Percentiles rank a stretch among this genome's conserved stretches.
Conservation (phyloP, 2,888 invertebrate genomes). For the Lepidocyrtinus sp. region DNA sequence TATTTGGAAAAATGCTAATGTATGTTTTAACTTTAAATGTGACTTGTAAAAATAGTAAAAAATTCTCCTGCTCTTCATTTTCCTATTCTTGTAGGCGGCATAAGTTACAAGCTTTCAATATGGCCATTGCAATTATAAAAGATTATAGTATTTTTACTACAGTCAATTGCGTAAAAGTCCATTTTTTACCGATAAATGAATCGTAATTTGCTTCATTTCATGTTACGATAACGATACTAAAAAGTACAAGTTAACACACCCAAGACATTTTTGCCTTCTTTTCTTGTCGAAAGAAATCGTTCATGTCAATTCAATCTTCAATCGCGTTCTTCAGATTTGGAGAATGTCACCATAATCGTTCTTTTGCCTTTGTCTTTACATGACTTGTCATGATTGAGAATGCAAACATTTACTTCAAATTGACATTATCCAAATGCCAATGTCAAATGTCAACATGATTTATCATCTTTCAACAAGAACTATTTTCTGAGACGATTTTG, state of each 20-base stretch:
- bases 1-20: constrained; percentile 10
- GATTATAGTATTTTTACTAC: no score
- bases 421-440: constrained; percentile 10
- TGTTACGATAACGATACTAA: not conserved
- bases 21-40: not conserved
- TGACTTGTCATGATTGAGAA: not conserved
- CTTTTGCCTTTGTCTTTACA: not conserved
- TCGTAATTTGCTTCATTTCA: constrained; percentile 11
- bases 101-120: not conserved
- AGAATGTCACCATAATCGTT: not conserved
- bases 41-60: not conserved
- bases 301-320: not conserved
- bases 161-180: not conserved
- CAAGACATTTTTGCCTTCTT: no score
- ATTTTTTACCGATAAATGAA: not conserved
- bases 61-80: no score
- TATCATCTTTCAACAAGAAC: no score
- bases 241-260: no score
- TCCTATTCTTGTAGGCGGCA: not conserved
- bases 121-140: not conserved
- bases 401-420: not conserved
- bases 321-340: not conserved
- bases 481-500: no score
- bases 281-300: no score
- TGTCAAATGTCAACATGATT: constrained; percentile 13